Conservation (phyloP, 1,140 invertebrate genomes). For the Aphaenogaster ashmeadi region DNA sequence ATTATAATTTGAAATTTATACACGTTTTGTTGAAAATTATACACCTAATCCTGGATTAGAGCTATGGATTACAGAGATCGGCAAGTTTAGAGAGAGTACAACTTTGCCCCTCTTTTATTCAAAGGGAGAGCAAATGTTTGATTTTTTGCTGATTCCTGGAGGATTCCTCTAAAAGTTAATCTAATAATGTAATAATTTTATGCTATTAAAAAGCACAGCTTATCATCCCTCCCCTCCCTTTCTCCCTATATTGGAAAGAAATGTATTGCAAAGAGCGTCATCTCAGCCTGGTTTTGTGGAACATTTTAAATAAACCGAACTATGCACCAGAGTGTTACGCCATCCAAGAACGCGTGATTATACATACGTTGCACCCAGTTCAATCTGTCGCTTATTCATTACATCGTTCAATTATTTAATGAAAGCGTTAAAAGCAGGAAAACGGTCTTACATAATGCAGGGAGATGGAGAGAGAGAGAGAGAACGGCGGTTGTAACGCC, state of each 20-base stretch:
- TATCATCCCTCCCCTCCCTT: background rate
- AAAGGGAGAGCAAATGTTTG: too few relatives aligned
- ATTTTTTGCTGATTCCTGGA: too few relatives aligned
- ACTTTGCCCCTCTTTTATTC: too few relatives aligned
- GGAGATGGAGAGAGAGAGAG: background rate
- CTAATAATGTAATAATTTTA: background rate
- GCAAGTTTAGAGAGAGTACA: too few relatives aligned
- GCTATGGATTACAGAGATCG: too few relatives aligned
- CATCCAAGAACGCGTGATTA: background rate
- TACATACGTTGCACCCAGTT: background rate
- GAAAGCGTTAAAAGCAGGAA: background rate
- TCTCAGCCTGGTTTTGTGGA: background rate
- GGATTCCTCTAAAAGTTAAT: too few relatives aligned
- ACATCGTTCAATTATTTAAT: conserved; percentile 15
- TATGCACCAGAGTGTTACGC: background rate
- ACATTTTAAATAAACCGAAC: background rate
- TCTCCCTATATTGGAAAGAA: background rate
- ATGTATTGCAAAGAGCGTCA: background rate
- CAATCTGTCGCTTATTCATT: background rate
- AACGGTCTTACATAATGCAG: conserved; percentile 19
- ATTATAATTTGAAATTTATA: too few relatives aligned
- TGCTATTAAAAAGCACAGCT: background rate
- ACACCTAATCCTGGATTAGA: too few relatives aligned
- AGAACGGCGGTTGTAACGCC: background rate
- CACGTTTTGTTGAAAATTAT: too few relatives aligned